These are phyloP conservation scores for Bellardia bayeri DNA, from an alignment of 2,888 invertebrate genomes.

Conservation along the genomic window DNA sequence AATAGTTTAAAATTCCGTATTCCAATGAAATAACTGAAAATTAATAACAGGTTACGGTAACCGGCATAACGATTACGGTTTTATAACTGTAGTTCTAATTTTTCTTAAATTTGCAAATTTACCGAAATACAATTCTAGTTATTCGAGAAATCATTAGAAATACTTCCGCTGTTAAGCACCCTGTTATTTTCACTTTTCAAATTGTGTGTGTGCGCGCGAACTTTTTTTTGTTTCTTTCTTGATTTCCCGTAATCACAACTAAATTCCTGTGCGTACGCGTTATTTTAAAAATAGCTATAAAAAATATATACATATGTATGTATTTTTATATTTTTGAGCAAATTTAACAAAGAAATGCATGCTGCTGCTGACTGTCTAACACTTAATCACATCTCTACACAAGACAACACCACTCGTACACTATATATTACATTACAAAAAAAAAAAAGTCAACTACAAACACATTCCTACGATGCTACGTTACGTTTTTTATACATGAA, in stretches of 20 bases:
- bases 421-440: background rate
- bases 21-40: no score
- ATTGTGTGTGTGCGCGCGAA: background rate
- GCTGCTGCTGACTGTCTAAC: slow-evolving; percentile 40
- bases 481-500: slow-evolving; percentile 25
- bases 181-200: slow-evolving; percentile 38
- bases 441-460: slow-evolving; percentile 7
- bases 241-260: slow-evolving; percentile 51
- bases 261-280: slow-evolving; percentile 64
- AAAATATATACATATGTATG: slow-evolving; percentile 2
- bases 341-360: slow-evolving; percentile 48
- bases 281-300: slow-evolving; percentile 58
- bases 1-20: no score
- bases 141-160: background rate
- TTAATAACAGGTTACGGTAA: no score
- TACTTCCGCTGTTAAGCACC: background rate
- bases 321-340: background rate
- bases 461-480: slow-evolving; percentile 18
- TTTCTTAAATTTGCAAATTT: no score
- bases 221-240: background rate
- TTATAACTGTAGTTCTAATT: no score
- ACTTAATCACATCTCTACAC: slow-evolving; percentile 35
- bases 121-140: no score
- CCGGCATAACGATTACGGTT: no score
- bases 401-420: background rate